A percentile compares a stretch with the other conserved stretches of the same genome.
Evolutionary conservation across 2,113 vertebrate species (phyloP).

Genomic region (Brachypteracias leptosomus): DNA sequence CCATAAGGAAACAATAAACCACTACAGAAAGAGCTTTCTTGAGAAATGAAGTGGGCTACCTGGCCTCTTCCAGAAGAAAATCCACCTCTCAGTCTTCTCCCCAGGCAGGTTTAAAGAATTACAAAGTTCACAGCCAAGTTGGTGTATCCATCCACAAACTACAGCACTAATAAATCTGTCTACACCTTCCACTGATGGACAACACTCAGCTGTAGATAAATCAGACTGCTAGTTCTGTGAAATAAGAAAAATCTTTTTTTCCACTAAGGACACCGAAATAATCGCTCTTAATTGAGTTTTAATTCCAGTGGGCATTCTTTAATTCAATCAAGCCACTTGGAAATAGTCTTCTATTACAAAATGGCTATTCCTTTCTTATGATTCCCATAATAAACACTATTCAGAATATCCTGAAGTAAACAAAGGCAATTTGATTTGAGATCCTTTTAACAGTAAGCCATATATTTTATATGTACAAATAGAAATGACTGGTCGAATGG

Average conservation of each 20-base stretch:
- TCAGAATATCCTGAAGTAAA: conserved; percentile 14
- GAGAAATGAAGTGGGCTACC: neutral
- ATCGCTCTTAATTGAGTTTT: neutral
- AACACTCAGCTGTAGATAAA: neutral
- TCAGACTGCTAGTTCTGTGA: neutral
- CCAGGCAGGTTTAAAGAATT: neutral
- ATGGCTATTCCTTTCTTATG: neutral
- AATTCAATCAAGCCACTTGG: neutral
- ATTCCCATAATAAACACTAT: neutral
- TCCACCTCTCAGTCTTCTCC: neutral
- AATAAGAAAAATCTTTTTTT: neutral
- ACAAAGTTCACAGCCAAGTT: neutral
- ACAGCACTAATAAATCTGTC: neutral
- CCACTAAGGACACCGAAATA: neutral
- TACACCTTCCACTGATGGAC: neutral
- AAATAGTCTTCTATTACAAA: neutral
- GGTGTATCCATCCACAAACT: neutral
- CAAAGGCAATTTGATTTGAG: conserved; percentile 2
- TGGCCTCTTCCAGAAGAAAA: neutral
- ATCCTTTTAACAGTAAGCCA: conserved; percentile 6
- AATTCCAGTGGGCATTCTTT: neutral
- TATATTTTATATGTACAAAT: conserved; percentile 12
- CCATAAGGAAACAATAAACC: neutral
- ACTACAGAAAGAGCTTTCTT: neutral
- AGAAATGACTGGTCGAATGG: neutral